phyloP scores from a whole-genome alignment of 1,140 invertebrate species.

The Aphelinus atriplicis region DNA sequence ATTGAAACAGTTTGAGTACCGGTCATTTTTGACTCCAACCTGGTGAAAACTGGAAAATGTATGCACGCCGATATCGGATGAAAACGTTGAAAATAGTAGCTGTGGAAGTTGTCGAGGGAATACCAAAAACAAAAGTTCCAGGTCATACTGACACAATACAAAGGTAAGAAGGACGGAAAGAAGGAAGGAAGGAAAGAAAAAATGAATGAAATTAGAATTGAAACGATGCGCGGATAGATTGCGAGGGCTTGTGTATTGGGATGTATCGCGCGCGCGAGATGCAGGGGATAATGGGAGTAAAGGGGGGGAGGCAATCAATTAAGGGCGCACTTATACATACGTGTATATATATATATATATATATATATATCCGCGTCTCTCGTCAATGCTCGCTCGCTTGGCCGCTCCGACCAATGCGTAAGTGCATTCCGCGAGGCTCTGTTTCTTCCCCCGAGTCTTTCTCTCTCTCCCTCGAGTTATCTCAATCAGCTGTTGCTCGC shows the following conservation, averaged over 20 bases:
- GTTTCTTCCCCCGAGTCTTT: neutral
- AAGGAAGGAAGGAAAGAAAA: neutral
- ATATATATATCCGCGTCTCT: slow-evolving; percentile 2
- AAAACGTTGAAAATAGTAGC: too few relatives aligned
- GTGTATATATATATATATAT: neutral
- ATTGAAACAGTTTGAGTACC: too few relatives aligned
- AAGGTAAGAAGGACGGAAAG: neutral
- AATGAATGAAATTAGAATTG: neutral
- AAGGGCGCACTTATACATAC: slow-evolving; percentile 43
- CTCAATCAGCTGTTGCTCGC: slow-evolving; percentile 42
- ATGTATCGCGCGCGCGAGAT: slow-evolving; percentile 17
- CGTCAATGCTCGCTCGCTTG: neutral
- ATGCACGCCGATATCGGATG: too few relatives aligned
- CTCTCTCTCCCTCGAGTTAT: slow-evolving; percentile 42
- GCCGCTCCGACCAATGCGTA: slow-evolving; percentile 44
- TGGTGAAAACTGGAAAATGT: too few relatives aligned
- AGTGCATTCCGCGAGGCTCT: slow-evolving; percentile 49
- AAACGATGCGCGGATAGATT: slow-evolving; percentile 16
- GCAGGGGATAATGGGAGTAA: slow-evolving; percentile 48
- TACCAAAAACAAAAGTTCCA: too few relatives aligned
- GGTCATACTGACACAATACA: too few relatives aligned
- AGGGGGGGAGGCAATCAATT: slow-evolving; percentile 48
- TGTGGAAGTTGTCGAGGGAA: too few relatives aligned
- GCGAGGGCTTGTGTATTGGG: slow-evolving; percentile 25
- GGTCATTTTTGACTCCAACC: too few relatives aligned